Conservation (phyloP, 2,113 vertebrate species). For the Pseudorhombus dupliciocellatus region DNA sequence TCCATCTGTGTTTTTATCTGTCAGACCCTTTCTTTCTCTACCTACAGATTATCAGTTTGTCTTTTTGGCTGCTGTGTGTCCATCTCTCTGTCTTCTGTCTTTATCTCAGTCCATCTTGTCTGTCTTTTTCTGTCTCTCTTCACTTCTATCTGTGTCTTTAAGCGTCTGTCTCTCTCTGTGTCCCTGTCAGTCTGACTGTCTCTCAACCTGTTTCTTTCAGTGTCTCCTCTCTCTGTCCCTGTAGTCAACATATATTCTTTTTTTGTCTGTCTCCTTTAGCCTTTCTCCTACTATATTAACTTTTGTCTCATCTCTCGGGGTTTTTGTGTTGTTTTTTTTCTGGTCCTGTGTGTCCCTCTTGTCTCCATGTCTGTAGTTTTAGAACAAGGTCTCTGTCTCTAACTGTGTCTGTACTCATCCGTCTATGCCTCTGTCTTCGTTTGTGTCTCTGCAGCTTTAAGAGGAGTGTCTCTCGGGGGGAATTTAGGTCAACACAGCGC, state of each 20-base stretch:
- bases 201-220: background rate
- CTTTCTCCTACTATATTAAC: background rate
- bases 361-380: background rate
- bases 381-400: background rate
- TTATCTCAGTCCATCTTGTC: background rate
- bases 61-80: background rate
- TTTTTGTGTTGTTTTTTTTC: background rate
- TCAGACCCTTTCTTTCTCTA: background rate
- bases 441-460: conserved; percentile 61
- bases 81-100: background rate
- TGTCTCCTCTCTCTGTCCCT: background rate
- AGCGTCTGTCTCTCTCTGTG: background rate
- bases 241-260: background rate
- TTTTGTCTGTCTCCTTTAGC: background rate
- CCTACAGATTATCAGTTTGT: background rate
- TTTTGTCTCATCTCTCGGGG: background rate
- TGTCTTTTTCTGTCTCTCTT: background rate
- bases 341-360: background rate
- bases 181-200: background rate
- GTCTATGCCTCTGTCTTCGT: background rate
- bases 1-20: background rate
- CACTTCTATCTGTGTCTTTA: background rate
- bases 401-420: background rate
- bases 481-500: conserved; percentile 66
- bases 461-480: conserved; percentile 31